Percentiles rank a stretch among this genome's conserved stretches.
Conservation (phyloP, 2,113 vertebrate genomes). For the Embiotoca jacksoni region DNA sequence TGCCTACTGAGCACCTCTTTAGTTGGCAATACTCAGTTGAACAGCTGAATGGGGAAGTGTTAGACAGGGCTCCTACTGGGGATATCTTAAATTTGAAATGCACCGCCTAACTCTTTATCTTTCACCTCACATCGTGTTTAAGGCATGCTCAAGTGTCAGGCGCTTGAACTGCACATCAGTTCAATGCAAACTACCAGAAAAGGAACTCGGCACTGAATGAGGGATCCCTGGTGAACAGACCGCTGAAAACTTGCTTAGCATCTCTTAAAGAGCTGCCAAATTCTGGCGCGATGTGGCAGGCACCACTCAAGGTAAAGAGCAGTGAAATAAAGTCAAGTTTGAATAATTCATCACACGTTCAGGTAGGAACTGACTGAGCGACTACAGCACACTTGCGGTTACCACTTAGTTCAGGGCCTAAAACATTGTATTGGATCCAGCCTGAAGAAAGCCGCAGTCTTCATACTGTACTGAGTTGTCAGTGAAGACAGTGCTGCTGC, state of each 20-base stretch:
- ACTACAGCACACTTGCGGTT: slow-evolving; percentile 3
- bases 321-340: slow-evolving; percentile 33
- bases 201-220: slow-evolving; percentile 28
- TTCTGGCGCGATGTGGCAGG: slow-evolving; percentile 19
- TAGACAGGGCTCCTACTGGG: slow-evolving; percentile 33
- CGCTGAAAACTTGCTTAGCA: slow-evolving; percentile 22
- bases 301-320: slow-evolving; percentile 15
- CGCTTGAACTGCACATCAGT: slow-evolving; percentile 34
- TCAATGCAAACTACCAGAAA: slow-evolving; percentile 44
- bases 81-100: slow-evolving; percentile 48
- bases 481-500: neutral
- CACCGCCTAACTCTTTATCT: slow-evolving; percentile 35
- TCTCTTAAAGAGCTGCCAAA: slow-evolving; percentile 49
- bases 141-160: slow-evolving; percentile 49
- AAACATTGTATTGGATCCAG: slow-evolving; percentile 11
- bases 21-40: slow-evolving; percentile 23
- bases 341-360: slow-evolving; percentile 44
- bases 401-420: slow-evolving; percentile 12
- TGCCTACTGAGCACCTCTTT: slow-evolving; percentile 47
- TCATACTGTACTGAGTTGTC: slow-evolving; percentile 14
- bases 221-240: slow-evolving; percentile 47
- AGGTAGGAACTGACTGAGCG: slow-evolving; percentile 21
- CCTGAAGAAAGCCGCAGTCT: slow-evolving; percentile 7
- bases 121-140: slow-evolving; percentile 48
- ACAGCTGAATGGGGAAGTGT: slow-evolving; percentile 38